A percentile compares a stretch with the other conserved stretches of the same genome.
phyloP scores from a whole-genome alignment of 1,140 invertebrate species.

The Ganaspis sp. region DNA sequence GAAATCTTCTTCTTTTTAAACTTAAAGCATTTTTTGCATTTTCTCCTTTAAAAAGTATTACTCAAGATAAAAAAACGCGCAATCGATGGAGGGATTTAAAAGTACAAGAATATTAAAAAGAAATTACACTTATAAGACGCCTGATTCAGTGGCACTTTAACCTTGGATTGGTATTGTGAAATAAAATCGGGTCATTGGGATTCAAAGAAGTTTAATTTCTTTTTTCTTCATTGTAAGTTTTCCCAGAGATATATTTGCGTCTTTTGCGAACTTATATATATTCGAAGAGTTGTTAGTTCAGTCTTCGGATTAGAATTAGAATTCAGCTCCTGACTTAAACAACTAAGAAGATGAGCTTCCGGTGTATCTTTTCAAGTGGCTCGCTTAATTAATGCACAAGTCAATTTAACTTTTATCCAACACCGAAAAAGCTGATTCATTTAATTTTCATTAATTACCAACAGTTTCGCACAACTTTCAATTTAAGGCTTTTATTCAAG shows the following conservation, averaged over 20 bases:
- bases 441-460: neutral
- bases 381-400: slow-evolving; percentile 14
- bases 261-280: neutral
- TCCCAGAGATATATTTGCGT: neutral
- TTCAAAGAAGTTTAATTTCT: neutral
- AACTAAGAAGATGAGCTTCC: neutral
- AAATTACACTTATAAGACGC: too few relatives aligned
- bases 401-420: slow-evolving; percentile 1
- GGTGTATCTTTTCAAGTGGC: neutral
- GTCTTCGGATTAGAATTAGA: neutral
- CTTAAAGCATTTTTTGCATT: too few relatives aligned
- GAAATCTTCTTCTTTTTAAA: too few relatives aligned
- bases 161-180: neutral
- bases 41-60: too few relatives aligned
- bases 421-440: neutral
- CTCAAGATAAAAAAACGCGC: too few relatives aligned
- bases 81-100: too few relatives aligned
- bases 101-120: too few relatives aligned
- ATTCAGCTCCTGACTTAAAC: slow-evolving; percentile 23
- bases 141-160: too few relatives aligned
- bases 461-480: too few relatives aligned
- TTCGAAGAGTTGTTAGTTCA: neutral
- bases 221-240: neutral
- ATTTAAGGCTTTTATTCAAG: too few relatives aligned
- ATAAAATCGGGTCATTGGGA: neutral